A percentile compares a stretch with the other conserved stretches of the same genome.
These are phyloP conservation scores for Neuroterus valhalla DNA, from an alignment of 1,140 invertebrate species.

Conservation along the genomic window DNA sequence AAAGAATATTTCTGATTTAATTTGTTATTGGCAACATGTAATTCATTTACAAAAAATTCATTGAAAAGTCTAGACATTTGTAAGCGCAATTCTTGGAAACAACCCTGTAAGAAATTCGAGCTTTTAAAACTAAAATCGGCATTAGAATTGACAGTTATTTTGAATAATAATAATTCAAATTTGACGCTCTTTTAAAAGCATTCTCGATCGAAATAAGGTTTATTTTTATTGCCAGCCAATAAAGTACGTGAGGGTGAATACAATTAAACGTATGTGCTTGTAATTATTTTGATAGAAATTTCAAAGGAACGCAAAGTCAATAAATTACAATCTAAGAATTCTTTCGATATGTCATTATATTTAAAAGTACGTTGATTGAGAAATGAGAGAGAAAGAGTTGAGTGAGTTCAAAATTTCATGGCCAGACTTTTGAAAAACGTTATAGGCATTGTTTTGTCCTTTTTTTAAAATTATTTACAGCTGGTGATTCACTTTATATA, in stretches of 20 bases:
- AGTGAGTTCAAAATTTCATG: constrained; percentile 1
- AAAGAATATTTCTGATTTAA: neutral
- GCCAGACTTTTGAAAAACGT: neutral
- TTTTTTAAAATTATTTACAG: neutral
- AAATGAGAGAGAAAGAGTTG: neutral
- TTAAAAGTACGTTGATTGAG: neutral
- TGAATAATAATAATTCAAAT: constrained; percentile 2
- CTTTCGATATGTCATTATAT: neutral
- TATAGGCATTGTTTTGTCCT: neutral
- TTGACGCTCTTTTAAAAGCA: neutral
- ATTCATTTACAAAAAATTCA: neutral
- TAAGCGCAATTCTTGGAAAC: constrained; percentile 28
- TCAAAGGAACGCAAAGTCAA: neutral
- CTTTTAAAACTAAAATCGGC: constrained; percentile 11
- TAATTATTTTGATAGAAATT: neutral
- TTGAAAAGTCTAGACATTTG: neutral
- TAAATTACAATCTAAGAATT: neutral
- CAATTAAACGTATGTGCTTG: no score
- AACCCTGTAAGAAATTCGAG: constrained; percentile 40
- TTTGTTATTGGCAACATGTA: neutral
- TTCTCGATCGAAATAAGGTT: constrained; percentile 29
- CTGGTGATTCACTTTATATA: no score
- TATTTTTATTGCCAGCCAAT: neutral
- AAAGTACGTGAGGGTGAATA: no score
- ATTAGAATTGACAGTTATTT: neutral